These are phyloP conservation scores for Caenorhabditis japonica DNA, from an alignment of 2,888 invertebrate genomes.

Conservation along the genomic window DNA sequence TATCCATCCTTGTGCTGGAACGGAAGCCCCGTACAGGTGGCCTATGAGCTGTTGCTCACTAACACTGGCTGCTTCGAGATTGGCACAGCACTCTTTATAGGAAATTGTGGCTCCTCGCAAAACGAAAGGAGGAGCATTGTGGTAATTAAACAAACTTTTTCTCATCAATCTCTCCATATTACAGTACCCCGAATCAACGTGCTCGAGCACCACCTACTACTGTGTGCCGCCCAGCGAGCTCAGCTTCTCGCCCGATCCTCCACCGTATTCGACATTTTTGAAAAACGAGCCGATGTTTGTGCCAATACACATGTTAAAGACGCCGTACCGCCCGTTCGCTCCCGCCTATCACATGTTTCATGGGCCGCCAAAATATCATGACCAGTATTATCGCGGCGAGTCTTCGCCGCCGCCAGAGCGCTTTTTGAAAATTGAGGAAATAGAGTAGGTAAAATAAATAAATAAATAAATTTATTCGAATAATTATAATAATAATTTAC, in stretches of 20 bases:
- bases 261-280: conserved; percentile 54
- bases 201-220: conserved; percentile 44
- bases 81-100: conserved; percentile 55
- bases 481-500: too few species aligned
- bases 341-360: conserved; percentile 39
- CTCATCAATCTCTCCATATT: too few species aligned
- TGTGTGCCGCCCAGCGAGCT: conserved; percentile 54
- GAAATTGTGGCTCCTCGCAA: conserved; percentile 39
- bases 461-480: too few species aligned
- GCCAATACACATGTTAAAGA: conserved; percentile 57
- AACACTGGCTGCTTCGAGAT: conserved; percentile 57
- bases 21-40: conserved; percentile 50
- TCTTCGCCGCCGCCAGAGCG: conserved; percentile 49
- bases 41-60: conserved; percentile 53
- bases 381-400: conserved; percentile 22
- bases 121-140: conserved; percentile 21
- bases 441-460: too few species aligned
- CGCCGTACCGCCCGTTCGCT: conserved; percentile 54
- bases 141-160: too few species aligned
- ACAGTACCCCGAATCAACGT: conserved; percentile 52
- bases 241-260: conserved; percentile 45
- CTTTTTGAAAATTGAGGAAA: conserved; percentile 60
- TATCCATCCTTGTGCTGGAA: conserved; percentile 47
- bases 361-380: conserved; percentile 53
- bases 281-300: conserved; percentile 50